A percentile compares a stretch with the other conserved stretches of the same genome.
Conservation (phyloP, 1,140 invertebrate species). For the Palaemon carinicauda region DNA sequence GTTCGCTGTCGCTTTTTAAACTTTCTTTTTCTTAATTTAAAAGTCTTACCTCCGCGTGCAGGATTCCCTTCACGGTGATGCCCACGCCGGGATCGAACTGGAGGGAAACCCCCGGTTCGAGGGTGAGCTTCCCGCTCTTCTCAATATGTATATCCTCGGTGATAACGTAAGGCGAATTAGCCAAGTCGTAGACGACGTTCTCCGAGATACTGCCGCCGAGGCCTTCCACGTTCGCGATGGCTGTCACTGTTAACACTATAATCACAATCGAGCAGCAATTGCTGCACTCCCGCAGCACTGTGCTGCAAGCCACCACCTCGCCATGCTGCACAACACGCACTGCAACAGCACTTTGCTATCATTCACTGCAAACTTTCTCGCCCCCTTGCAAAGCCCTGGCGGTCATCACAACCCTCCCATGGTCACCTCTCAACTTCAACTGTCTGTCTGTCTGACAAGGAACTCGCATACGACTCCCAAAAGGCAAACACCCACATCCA, state of each 20-base stretch:
- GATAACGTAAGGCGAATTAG: conserved; percentile 79
- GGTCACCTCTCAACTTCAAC: conserved; percentile 5
- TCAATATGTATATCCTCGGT: conserved; percentile 83
- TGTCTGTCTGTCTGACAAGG: neutral
- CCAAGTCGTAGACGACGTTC: conserved; percentile 45
- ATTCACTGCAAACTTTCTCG: neutral
- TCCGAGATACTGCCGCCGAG: conserved; percentile 18
- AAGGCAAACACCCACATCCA: neutral
- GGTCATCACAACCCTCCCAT: conserved; percentile 5
- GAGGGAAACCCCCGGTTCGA: conserved; percentile 86
- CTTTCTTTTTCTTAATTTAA: neutral
- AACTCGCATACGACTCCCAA: neutral
- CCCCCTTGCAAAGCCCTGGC: neutral
- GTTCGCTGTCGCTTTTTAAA: neutral
- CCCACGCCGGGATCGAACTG: conserved; percentile 88
- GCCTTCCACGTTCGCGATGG: neutral
- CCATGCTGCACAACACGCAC: neutral
- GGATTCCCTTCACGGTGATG: conserved; percentile 85
- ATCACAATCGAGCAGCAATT: conserved; percentile 26
- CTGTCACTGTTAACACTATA: neutral
- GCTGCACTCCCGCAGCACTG: too few relatives aligned
- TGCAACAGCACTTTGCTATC: neutral
- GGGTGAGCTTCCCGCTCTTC: conserved; percentile 75
- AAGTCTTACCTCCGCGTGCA: conserved; percentile 83
- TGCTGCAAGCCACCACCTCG: too few relatives aligned